Evolutionary conservation across 2,797 vertebrate species (phyloP).

Genomic region (Rhadinocentrus ornatus): DNA sequence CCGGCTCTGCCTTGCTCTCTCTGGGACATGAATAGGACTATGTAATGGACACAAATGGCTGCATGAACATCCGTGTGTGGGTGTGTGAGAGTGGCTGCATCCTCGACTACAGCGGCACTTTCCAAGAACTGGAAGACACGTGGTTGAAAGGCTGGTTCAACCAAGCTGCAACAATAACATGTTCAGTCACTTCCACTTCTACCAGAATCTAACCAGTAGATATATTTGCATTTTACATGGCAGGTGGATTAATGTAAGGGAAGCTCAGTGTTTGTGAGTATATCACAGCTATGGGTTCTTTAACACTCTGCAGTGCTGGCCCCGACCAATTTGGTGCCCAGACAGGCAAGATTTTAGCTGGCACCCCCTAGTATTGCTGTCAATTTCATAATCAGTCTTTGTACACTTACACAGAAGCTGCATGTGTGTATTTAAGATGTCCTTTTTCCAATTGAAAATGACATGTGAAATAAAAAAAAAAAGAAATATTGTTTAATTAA

Average conservation of each 20-base stretch:
- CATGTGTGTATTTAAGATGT: too few species aligned
- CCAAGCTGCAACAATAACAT: slow-evolving; percentile 22
- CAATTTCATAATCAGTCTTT: too few species aligned
- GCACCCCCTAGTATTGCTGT: too few species aligned
- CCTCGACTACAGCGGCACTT: slow-evolving; percentile 27
- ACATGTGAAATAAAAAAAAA: too few species aligned
- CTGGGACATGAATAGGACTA: slow-evolving; percentile 62
- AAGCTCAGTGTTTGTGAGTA: background rate
- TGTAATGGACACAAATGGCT: slow-evolving; percentile 68
- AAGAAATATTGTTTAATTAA: too few species aligned
- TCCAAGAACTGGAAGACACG: slow-evolving; percentile 24
- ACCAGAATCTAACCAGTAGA: background rate
- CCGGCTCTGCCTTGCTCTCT: slow-evolving; percentile 51
- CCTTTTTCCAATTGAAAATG: too few species aligned
- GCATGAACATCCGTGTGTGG: slow-evolving; percentile 18
- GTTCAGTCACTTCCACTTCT: slow-evolving; percentile 22
- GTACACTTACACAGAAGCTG: too few species aligned
- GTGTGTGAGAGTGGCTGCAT: slow-evolving; percentile 33
- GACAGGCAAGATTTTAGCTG: too few species aligned
- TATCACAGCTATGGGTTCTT: too few species aligned
- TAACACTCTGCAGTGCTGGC: too few species aligned
- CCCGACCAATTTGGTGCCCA: too few species aligned
- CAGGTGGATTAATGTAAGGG: background rate
- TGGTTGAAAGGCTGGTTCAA: slow-evolving; percentile 19
- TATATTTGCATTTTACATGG: background rate